phyloP scores from a whole-genome alignment of 2,888 invertebrate species.

The Clusia tigrina region DNA sequence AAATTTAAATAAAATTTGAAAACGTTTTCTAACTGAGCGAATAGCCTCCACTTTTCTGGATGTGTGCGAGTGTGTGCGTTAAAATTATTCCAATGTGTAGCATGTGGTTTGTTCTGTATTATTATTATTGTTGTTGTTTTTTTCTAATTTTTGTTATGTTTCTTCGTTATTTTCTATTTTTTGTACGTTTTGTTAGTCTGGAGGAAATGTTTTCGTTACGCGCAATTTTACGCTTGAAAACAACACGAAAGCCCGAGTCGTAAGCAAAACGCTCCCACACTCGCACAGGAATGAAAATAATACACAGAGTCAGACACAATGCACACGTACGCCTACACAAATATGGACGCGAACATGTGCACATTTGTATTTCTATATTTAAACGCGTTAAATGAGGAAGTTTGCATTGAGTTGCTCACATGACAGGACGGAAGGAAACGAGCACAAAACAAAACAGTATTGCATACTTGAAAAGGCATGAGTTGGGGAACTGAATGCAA shows the following conservation, averaged over 20 bases:
- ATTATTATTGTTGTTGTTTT: too few species aligned
- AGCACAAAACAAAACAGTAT: background rate
- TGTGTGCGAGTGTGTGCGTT: too few species aligned
- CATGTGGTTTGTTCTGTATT: too few species aligned
- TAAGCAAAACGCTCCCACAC: too few species aligned
- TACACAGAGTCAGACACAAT: too few species aligned
- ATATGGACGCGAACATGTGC: background rate
- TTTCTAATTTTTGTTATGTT: too few species aligned
- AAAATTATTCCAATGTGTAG: too few species aligned
- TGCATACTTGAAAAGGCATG: background rate
- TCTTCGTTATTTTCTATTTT: background rate
- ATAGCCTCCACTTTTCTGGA: too few species aligned
- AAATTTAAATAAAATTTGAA: too few species aligned
- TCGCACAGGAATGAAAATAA: too few species aligned
- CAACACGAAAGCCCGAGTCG: too few species aligned
- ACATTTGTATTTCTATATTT: background rate
- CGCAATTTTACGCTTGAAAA: conserved; percentile 1
- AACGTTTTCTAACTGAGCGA: too few species aligned
- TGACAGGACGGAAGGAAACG: background rate
- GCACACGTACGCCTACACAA: background rate
- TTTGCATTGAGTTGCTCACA: background rate
- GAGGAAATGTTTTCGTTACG: background rate
- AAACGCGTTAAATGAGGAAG: background rate
- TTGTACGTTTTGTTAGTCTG: background rate
- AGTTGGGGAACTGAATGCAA: background rate